Evolutionary conservation across 2,888 invertebrate species (phyloP), one percentile per base, ranked within the genome.

Genomic region (Hoplodrina blanda): DNA sequence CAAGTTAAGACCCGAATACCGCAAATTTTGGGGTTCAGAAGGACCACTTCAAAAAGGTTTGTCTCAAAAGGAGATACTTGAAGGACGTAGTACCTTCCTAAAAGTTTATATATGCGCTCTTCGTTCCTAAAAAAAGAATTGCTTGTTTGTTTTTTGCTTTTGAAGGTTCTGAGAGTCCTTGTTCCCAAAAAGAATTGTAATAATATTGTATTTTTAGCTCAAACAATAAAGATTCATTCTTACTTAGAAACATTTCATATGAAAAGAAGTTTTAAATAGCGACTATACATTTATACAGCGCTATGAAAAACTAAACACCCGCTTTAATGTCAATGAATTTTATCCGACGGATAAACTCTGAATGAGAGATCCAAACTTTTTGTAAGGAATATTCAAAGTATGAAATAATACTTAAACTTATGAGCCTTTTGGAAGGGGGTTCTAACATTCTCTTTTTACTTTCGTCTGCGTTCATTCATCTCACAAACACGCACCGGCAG

Each of bases 21-120:
- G 41, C 52, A 55, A 52, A 50, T 46, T 74, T 44, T 25, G 7
- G 33, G 37, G 30, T 37, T 49, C 54, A 76, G 71, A 80, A 80
- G 62, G 53, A 44, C 33, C 49, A 76, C 65, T 73, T 75, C 25
- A 10, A 8, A 53, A 53, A 33, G 46, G 30, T 46, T 44, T 41
- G 20, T 53, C 25, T 49, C 11, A 15, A 17, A 19, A 11, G 8
- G 20, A 49, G n/a, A 56, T 55, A 50, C 25, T 33, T 44, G 7
- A 30, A 1, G 33, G 17, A 20, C 7, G 25, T 44, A 30, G 25
- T 44, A 59, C 17, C 8, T 46, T 7, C 11, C 11, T 33, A 3
- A 15, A 59, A 50, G 50, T 61, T 61, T 41, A 11, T 33, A 33
- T 20, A 33, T 15, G 20, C 4, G 46, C 17, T 25, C 19, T 30